phyloP scores from a whole-genome alignment of 2,888 invertebrate genomes.

The Drosophila paranaensis region DNA sequence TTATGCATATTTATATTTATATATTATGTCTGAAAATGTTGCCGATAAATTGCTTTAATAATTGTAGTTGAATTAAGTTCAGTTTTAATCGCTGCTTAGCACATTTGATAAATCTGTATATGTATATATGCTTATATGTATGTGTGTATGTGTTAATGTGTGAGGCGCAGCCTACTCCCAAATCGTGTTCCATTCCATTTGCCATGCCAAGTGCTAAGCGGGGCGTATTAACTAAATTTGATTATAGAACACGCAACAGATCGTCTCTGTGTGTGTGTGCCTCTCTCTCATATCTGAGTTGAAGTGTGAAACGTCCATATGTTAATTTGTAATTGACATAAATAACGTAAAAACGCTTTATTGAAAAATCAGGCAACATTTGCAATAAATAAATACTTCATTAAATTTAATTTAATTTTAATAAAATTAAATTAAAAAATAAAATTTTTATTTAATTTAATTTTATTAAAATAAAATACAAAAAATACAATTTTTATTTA shows the following conservation, averaged over 20 bases:
- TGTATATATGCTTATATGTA: not conserved
- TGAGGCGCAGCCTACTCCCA: constrained; percentile 39
- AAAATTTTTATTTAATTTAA: too few relatives aligned
- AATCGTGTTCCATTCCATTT: constrained; percentile 20
- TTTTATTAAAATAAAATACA: too few relatives aligned
- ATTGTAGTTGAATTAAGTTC: not conserved
- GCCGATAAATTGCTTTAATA: not conserved
- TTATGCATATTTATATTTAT: constrained; percentile 16
- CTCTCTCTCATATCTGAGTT: constrained; percentile 9
- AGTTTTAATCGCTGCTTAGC: not conserved
- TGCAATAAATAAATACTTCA: not conserved
- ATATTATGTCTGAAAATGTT: not conserved
- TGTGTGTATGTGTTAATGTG: not conserved
- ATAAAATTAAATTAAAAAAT: too few relatives aligned
- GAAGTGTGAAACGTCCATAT: constrained; percentile 56
- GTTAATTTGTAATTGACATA: constrained; percentile 73
- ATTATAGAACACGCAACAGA: constrained; percentile 43
- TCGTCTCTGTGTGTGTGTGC: constrained; percentile 8
- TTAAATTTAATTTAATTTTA: too few relatives aligned
- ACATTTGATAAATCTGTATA: constrained; percentile 4
- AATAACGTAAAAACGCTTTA: constrained; percentile 36
- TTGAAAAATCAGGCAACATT: constrained; percentile 1
- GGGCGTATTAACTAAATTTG: constrained; percentile 58
- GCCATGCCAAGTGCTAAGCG: constrained; percentile 23
- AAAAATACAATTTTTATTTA: too few relatives aligned